These are phyloP conservation scores for Oreochromis niloticus DNA, from an alignment of 2,113 vertebrate species.

Conservation along the genomic window DNA sequence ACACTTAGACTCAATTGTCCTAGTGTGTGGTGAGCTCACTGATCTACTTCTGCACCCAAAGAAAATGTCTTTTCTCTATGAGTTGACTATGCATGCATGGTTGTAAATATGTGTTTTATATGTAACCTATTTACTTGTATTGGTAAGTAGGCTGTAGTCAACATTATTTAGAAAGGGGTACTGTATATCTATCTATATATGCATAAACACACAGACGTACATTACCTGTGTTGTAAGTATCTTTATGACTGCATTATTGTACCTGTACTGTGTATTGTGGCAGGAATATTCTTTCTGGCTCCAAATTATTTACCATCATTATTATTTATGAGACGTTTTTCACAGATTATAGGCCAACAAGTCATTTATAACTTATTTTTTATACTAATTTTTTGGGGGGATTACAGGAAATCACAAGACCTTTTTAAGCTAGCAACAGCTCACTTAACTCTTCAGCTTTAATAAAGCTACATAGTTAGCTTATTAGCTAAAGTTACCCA, in stretches of 20 bases:
- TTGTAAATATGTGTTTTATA: not conserved
- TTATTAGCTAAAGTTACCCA: not conserved
- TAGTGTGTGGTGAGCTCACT: not conserved
- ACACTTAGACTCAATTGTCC: not conserved
- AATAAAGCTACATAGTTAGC: not conserved
- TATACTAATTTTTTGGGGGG: not conserved
- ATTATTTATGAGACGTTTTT: not conserved
- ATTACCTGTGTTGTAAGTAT: not conserved
- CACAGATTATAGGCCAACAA: not conserved
- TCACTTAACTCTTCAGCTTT: not conserved
- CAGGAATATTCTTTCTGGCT: not conserved
- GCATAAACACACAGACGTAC: not conserved
- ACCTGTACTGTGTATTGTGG: not conserved
- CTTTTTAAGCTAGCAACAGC: not conserved
- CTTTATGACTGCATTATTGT: not conserved
- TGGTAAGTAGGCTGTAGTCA: not conserved
- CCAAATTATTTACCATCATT: not conserved
- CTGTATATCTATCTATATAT: not conserved
- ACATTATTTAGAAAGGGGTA: not conserved
- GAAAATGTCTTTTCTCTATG: not conserved
- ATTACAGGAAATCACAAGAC: not conserved
- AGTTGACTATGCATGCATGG: not conserved
- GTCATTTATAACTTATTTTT: not conserved
- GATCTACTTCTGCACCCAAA: not conserved
- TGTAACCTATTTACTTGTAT: not conserved